These are phyloP conservation scores for Thaumetopoea pityocampa DNA, from an alignment of 1,140 invertebrate species.

Conservation along the genomic window DNA sequence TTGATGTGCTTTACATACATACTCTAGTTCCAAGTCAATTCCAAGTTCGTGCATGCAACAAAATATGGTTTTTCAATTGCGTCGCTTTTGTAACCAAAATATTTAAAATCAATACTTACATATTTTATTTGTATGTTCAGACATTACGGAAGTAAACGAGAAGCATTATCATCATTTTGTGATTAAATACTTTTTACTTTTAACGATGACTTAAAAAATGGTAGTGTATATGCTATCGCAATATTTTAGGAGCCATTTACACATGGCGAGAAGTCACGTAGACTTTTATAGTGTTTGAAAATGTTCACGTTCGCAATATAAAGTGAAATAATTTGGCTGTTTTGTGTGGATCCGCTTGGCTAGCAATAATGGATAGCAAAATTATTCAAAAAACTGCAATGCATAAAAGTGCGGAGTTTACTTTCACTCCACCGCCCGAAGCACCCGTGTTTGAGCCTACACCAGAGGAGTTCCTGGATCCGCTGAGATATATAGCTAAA, in stretches of 20 bases:
- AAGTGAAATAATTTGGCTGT: conserved; percentile 20
- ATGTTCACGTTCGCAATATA: conserved; percentile 20
- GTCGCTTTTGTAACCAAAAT: no score
- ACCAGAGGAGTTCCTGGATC: conserved; percentile 81
- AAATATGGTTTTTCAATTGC: no score
- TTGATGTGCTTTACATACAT: no score
- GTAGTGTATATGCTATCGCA: conserved; percentile 13
- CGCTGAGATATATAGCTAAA: conserved; percentile 81
- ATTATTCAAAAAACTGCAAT: conserved; percentile 72
- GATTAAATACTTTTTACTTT: not conserved
- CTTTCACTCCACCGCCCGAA: conserved; percentile 77
- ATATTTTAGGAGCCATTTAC: conserved; percentile 67
- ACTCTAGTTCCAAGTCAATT: no score
- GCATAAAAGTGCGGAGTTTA: conserved; percentile 76
- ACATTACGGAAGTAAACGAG: no score
- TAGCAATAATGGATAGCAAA: conserved; percentile 61
- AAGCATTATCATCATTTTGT: conserved; percentile 2
- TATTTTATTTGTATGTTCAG: no score
- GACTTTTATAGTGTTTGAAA: conserved; percentile 38
- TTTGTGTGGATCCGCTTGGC: conserved; percentile 6
- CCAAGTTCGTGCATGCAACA: no score
- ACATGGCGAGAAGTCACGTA: conserved; percentile 72
- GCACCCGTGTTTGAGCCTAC: conserved; percentile 81
- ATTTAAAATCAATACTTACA: no score
- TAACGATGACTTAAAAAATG: conserved; percentile 6